Conservation (phyloP, 2,888 invertebrate genomes). For the Scrobipalpa costella region DNA sequence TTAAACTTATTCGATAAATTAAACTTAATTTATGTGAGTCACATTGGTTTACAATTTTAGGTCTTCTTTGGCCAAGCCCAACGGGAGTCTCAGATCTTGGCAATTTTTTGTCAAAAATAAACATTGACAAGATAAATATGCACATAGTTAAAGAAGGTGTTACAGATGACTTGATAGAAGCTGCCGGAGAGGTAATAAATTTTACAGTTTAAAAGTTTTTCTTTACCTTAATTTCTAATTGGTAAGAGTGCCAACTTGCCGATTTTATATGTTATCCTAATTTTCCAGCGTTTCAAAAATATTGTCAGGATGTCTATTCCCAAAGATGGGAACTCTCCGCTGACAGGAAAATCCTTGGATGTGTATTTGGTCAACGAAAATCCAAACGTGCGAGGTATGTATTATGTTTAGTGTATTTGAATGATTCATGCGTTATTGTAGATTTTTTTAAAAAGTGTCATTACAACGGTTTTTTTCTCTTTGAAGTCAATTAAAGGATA, state of each 20-base stretch:
- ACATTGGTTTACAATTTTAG: slow-evolving; percentile 43
- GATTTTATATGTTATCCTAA: no score
- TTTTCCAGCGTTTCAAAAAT: slow-evolving; percentile 63
- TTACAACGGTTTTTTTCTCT: no score
- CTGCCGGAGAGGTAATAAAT: slow-evolving; percentile 55
- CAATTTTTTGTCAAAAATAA: slow-evolving; percentile 74
- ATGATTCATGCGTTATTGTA: no score
- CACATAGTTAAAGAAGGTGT: slow-evolving; percentile 58
- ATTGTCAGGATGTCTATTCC: slow-evolving; percentile 51
- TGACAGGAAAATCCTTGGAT: slow-evolving; percentile 59
- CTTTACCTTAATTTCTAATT: no score
- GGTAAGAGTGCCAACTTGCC: no score
- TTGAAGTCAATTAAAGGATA: no score
- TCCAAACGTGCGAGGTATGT: slow-evolving; percentile 61
- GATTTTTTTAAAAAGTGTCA: no score
- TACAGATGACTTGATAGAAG: slow-evolving; percentile 51
- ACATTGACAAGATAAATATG: slow-evolving; percentile 75
- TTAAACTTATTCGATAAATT: no score
- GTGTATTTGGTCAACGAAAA: slow-evolving; percentile 55
- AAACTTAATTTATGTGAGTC: background rate
- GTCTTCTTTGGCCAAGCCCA: slow-evolving; percentile 84
- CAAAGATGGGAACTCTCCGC: slow-evolving; percentile 52
- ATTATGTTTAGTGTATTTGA: no score
- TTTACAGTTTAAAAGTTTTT: slow-evolving; percentile 12
- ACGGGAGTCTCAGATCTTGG: slow-evolving; percentile 81